Evolutionary conservation across 2,797 vertebrate genomes (phyloP), one percentile per base, ranked within the genome.

Genomic region (Leptatherina wallacei): DNA sequence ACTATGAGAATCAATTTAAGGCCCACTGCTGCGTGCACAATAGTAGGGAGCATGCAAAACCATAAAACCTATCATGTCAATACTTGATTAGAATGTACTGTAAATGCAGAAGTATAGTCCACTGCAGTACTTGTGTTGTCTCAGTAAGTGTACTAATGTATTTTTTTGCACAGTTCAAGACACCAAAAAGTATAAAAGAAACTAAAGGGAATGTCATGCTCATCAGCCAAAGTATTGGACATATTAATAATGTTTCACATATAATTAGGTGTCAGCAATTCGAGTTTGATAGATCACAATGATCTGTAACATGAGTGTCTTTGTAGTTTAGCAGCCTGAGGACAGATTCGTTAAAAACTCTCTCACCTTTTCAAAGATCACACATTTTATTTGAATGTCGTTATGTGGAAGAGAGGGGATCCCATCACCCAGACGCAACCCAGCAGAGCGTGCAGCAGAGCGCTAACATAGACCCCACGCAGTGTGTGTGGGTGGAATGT

Each of bases 361-460:
- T 1, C 10, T 71, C 27, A 77, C 65, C 54, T 76, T 67, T 74
- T 16, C 42, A 8, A 18, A 70, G 24, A 49, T 20, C 40, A 12
- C 12, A 3, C 18, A 0, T 59, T 72, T 73, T 14, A 61, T 76
- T 61, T 81, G 27, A 87, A 86, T 78, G 78, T 81, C 80, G 82
- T 36, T 24, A 18, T 33, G 30, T 57, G 44, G 27, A 22, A 69
- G 38, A 49, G 73, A 73, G 78, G 86, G 81, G 60, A 84, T 83
- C 69, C 87, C 71, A 2, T 24, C n/a, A n/a, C 3, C 38, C 58
- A 65, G 61, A 71, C 57, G 29, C 30, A 68, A 57, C 51, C 27
- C 33, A 65, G 40, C 73, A 71, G 64, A 72, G 74, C 10, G 51
- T 61, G 44, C 24, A 49, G 61, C 62, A 4, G 75, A 67, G 75